Evolutionary conservation across 2,888 invertebrate species (phyloP).

Genomic region (Hoplodrina ambigua): DNA sequence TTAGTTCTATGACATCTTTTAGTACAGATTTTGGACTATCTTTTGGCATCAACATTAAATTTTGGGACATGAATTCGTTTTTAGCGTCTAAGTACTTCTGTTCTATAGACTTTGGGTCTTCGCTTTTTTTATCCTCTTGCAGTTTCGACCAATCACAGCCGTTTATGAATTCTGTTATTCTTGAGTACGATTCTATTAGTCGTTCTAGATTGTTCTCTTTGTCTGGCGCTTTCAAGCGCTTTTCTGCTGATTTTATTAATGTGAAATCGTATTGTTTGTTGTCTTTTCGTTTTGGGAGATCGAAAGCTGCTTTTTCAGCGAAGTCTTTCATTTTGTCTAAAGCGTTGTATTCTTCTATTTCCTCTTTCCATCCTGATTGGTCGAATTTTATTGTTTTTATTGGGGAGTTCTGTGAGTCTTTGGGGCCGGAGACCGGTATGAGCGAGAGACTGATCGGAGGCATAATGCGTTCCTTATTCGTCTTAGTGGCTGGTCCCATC

Average conservation of each 20-base stretch:
- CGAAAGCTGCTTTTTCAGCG: constrained; percentile 87
- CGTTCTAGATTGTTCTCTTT: constrained; percentile 84
- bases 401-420: constrained; percentile 77
- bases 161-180: constrained; percentile 87
- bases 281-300: constrained; percentile 83
- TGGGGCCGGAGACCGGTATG: constrained; percentile 84
- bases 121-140: constrained; percentile 75
- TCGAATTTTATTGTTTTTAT: constrained; percentile 81
- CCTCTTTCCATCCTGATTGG: constrained; percentile 79
- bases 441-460: constrained; percentile 87
- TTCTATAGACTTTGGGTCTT: constrained; percentile 82
- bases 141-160: constrained; percentile 87
- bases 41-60: constrained; percentile 86
- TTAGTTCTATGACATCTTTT: constrained; percentile 84
- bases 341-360: constrained; percentile 85
- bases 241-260: constrained; percentile 70
- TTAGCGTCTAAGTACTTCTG: constrained; percentile 87
- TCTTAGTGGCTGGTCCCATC: constrained; percentile 78
- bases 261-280: constrained; percentile 62
- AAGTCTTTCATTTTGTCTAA: constrained; percentile 89
- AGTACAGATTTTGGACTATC: constrained; percentile 77
- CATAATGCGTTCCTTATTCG: constrained; percentile 81
- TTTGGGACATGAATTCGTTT: constrained; percentile 87
- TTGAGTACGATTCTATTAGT: constrained; percentile 85
- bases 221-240: constrained; percentile 72